Percentiles rank a stretch among this genome's conserved stretches.
phyloP scores from a whole-genome alignment of 2,113 vertebrate species.

The Grallaria varia region DNA sequence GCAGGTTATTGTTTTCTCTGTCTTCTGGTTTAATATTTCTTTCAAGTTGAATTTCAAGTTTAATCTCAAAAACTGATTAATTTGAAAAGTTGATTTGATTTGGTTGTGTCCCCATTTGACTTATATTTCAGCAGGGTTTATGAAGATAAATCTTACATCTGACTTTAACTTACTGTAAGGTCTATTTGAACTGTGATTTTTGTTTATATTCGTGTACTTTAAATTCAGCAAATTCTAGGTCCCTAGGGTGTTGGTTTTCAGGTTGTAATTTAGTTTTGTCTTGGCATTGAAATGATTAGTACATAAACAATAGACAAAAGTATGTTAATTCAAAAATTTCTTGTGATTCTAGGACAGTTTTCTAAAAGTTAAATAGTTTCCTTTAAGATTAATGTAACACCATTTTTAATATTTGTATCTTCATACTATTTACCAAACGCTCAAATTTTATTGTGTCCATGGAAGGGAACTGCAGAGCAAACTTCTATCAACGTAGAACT shows the following conservation, averaged over 20 bases:
- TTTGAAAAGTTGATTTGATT: not conserved
- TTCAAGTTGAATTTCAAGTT: not conserved
- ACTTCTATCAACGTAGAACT: not conserved
- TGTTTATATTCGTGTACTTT: not conserved
- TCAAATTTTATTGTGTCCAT: not conserved
- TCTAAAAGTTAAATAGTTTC: not conserved
- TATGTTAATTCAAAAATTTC: not conserved
- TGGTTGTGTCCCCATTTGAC: not conserved
- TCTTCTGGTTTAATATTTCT: not conserved
- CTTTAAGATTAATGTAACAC: not conserved
- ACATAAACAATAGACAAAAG: not conserved
- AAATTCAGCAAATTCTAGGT: not conserved
- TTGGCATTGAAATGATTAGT: not conserved
- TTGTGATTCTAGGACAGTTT: not conserved
- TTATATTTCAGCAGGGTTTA: not conserved
- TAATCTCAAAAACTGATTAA: not conserved
- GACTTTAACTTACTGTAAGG: not conserved
- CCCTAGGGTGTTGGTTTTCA: not conserved
- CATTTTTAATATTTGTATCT: not conserved
- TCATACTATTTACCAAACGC: not conserved
- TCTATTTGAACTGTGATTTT: not conserved
- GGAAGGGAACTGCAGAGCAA: not conserved
- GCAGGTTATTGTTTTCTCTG: not conserved
- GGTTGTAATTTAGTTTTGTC: not conserved
- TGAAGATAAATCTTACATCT: not conserved